Percentiles rank a stretch among this genome's conserved stretches.
These are phyloP conservation scores for Porites lutea DNA, from an alignment of 64 coral and sea anemone species.

Conservation along the genomic window DNA sequence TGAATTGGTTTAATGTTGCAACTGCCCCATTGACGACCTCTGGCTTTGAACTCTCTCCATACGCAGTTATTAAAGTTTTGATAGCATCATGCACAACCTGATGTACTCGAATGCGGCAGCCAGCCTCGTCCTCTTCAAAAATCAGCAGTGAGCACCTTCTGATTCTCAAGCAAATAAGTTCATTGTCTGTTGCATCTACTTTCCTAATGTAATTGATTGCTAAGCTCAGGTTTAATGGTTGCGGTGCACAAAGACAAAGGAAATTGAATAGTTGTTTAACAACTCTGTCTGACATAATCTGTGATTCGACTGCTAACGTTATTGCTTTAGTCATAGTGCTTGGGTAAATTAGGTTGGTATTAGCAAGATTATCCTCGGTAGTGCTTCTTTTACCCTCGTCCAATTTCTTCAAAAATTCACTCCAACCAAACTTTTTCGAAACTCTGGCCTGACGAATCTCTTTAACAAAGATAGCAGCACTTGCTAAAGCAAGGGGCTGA, in stretches of 20 bases:
- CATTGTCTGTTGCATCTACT: not conserved
- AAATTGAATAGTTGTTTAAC: not conserved
- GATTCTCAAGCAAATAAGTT: not conserved
- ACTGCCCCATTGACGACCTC: not conserved
- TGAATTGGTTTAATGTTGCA: not conserved
- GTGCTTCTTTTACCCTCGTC: not conserved
- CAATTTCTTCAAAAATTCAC: not conserved
- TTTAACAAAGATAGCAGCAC: no score
- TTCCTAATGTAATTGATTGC: not conserved
- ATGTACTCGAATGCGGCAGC: not conserved
- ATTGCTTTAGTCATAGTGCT: no score
- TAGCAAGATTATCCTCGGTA: not conserved
- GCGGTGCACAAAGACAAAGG: not conserved
- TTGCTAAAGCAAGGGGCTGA: no score
- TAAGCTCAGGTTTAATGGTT: not conserved
- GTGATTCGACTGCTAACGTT: not conserved
- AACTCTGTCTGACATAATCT: not conserved
- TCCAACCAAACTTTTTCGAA: not conserved
- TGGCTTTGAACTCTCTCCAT: not conserved
- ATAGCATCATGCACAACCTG: conserved; percentile 27
- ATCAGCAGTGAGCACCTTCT: conserved; percentile 20
- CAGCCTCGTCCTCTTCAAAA: conserved; percentile 6
- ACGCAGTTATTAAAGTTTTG: not conserved
- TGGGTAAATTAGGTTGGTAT: no score
- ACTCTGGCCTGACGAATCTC: not conserved